Percentiles rank a stretch among this genome's conserved stretches.
phyloP scores from a whole-genome alignment of 2,888 invertebrate genomes.

The Lochmaea crataegi region DNA sequence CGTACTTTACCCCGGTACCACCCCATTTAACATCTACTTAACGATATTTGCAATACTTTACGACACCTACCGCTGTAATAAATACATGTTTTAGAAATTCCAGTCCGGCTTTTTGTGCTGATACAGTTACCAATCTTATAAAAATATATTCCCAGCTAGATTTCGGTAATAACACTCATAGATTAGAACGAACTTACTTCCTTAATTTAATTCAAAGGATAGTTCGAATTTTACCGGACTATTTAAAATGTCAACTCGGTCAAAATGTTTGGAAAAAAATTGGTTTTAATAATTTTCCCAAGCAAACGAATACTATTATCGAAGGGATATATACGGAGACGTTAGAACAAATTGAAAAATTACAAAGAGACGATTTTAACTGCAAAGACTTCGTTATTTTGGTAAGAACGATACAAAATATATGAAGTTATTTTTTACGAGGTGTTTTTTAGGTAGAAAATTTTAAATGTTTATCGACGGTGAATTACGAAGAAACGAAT shows the following conservation, averaged over 20 bases:
- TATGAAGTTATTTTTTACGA: too few relatives aligned
- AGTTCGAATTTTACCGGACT: slow-evolving; percentile 41
- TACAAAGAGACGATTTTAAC: slow-evolving; percentile 29
- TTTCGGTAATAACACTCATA: slow-evolving; percentile 47
- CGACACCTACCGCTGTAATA: neutral
- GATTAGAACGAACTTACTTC: slow-evolving; percentile 49
- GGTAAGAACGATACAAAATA: slow-evolving; percentile 32
- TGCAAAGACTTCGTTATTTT: slow-evolving; percentile 26
- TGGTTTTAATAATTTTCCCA: slow-evolving; percentile 31
- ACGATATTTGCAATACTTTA: neutral
- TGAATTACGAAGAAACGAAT: slow-evolving; percentile 29
- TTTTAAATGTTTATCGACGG: slow-evolving; percentile 37
- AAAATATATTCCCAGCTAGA: slow-evolving; percentile 41
- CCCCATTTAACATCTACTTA: too few relatives aligned
- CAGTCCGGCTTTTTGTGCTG: slow-evolving; percentile 26
- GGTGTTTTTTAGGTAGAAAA: slow-evolving; percentile 37
- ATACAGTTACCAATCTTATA: slow-evolving; percentile 40
- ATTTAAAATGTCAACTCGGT: slow-evolving; percentile 24
- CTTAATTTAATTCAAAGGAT: slow-evolving; percentile 49
- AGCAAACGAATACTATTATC: slow-evolving; percentile 22
- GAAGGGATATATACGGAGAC: slow-evolving; percentile 27
- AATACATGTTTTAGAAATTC: slow-evolving; percentile 42
- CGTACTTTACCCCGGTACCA: too few relatives aligned
- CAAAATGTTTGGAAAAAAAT: slow-evolving; percentile 37
- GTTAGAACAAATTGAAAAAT: slow-evolving; percentile 25